These are phyloP conservation scores for Nesoenas mayeri DNA, from an alignment of 2,113 vertebrate species.

Conservation along the genomic window DNA sequence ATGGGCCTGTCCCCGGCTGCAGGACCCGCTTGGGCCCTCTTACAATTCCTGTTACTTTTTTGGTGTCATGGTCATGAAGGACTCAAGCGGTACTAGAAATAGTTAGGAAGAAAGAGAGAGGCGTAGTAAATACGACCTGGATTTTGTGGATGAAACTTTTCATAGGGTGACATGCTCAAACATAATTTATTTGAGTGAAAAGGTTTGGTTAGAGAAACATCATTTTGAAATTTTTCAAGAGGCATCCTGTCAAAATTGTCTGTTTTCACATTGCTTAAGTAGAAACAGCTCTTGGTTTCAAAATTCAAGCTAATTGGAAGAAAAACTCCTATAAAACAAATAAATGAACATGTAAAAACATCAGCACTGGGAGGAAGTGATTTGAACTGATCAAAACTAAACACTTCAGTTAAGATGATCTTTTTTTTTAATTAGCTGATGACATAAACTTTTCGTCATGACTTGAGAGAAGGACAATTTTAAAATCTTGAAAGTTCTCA, in stretches of 20 bases:
- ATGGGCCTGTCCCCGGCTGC: not conserved
- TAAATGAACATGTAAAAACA: constrained; percentile 1
- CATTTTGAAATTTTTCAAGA: constrained; percentile 5
- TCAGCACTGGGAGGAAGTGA: not conserved
- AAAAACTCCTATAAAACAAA: constrained; percentile 17
- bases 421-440: not conserved
- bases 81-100: accelerated
- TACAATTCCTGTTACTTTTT: not conserved
- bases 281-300: constrained; percentile 33
- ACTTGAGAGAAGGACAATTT: not conserved
- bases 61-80: not conserved
- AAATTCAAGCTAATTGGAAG: constrained; percentile 14
- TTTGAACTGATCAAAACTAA: constrained; percentile 12
- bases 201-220: not conserved
- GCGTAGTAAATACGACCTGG: not conserved
- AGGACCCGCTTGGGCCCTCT: too few relatives aligned
- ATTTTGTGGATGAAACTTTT: not conserved
- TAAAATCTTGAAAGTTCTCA: not conserved
- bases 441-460: not conserved
- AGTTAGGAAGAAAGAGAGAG: not conserved
- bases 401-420: not conserved
- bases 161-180: not conserved
- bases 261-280: constrained; percentile 17
- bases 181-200: constrained; percentile 28
- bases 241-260: constrained; percentile 26